A percentile compares a stretch with the other conserved stretches of the same genome.
These are phyloP conservation scores for Miniopterus natalensis DNA, from an alignment of 2,113 vertebrate genomes.

Conservation along the genomic window DNA sequence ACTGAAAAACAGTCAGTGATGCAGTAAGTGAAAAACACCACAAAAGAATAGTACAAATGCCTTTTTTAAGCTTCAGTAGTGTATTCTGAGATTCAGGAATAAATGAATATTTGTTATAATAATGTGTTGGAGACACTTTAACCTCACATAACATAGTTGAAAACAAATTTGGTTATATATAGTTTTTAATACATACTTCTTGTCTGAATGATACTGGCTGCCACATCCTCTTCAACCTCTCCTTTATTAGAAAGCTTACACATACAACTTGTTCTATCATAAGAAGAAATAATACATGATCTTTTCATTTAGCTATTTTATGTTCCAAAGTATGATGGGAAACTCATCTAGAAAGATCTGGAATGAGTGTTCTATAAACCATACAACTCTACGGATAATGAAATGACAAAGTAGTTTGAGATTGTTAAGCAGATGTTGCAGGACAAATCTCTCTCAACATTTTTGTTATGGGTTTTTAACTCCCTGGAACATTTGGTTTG, in stretches of 20 bases:
- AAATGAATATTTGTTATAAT: slow-evolving; percentile 28
- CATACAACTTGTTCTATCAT: not conserved
- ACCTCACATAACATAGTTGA: not conserved
- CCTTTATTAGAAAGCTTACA: not conserved
- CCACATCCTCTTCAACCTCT: not conserved
- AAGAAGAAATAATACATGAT: not conserved
- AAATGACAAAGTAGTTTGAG: not conserved
- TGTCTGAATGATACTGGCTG: not conserved
- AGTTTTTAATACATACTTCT: not conserved
- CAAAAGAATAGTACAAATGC: not conserved
- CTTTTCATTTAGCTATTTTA: not conserved
- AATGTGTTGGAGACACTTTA: not conserved
- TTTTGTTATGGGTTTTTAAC: not conserved
- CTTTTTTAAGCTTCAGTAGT: not conserved
- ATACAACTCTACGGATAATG: not conserved
- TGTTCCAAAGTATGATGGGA: not conserved
- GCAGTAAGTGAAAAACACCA: not conserved
- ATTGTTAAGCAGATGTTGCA: not conserved
- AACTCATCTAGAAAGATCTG: not conserved
- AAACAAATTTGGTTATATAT: not conserved
- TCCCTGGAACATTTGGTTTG: not conserved
- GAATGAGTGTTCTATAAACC: not conserved
- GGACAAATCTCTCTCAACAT: not conserved
- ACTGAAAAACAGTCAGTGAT: not conserved
- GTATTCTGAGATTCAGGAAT: not conserved